phyloP scores from a whole-genome alignment of 2,888 invertebrate species.

The Bombylius major region DNA sequence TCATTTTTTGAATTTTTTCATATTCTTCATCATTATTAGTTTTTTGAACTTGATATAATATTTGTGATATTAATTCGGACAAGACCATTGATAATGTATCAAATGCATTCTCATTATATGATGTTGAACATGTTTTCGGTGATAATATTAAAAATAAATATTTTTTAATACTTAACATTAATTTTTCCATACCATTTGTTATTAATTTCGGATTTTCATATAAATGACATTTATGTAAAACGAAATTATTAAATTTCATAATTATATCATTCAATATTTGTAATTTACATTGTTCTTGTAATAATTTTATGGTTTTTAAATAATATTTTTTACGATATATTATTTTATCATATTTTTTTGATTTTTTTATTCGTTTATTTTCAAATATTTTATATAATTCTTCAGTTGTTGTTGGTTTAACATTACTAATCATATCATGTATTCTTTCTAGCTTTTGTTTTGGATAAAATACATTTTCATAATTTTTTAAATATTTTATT shows the following conservation, averaged over 20 bases:
- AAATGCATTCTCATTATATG: neutral
- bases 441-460: neutral
- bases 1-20: too few relatives aligned
- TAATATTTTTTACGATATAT: neutral
- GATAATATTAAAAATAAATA: neutral
- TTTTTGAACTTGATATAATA: neutral
- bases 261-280: neutral
- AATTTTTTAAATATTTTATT: neutral
- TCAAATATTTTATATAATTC: too few relatives aligned
- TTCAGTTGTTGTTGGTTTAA: neutral
- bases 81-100: neutral
- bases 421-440: neutral
- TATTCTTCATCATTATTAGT: too few relatives aligned
- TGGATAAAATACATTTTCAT: neutral
- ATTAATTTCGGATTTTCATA: neutral
- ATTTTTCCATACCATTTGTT: neutral
- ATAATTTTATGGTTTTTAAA: neutral
- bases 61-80: neutral
- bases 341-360: too few relatives aligned
- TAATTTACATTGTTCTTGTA: neutral
- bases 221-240: neutral
- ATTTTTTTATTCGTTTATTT: too few relatives aligned
- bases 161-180: neutral
- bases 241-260: neutral
- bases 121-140: neutral